Evolutionary conservation across 2,113 vertebrate species (phyloP), one percentile per base, ranked within the genome.

Genomic region (Dryoscopus gambensis): DNA sequence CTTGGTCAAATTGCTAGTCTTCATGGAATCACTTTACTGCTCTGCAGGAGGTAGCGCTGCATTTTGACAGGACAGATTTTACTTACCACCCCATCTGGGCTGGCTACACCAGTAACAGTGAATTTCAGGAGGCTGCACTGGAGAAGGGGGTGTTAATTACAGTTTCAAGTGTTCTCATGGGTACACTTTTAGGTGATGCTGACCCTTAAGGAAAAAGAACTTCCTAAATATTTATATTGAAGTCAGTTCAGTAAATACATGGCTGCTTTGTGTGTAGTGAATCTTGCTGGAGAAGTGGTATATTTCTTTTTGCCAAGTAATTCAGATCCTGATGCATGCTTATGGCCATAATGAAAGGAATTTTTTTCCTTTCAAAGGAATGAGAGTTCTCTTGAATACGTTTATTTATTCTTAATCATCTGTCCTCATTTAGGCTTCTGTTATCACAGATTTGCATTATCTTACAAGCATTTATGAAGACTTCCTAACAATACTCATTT

Each of bases 381-480:
- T 42, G 18, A 49, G 25, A 63, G 6, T 67, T 63, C 39, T 59
- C 10, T 64, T 44, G 16, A 77, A 30, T 74, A 9, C 0, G 0
- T 83, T 5, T 76, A 68, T 52, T 18, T 79, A 52, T 46, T 85
- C n/a, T 74, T 80, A 55, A 90, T 67, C 7, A 17, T 80, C 63
- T 63, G 1, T 55, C 22, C 12, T 57, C 10, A 9, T 59, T 5
- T 10, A 80, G 47, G 30, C 25, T 69, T 27, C 35, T 52, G 2
- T 80, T 76, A 47, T 73, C 50, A 65, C 7, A 7, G 40, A 28
- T 33, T 53, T 79, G 39, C 55, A 25, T 83, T 83, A 39, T 30
- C 11, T 86, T 62, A 27, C 9, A 86, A 74, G 27, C 13, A 33
- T 47, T 89, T 76, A 42, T 19, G 24, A 82, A 73, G 31, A 5